Conservation (phyloP, 1,140 invertebrate genomes). For the Prorops nasuta region DNA sequence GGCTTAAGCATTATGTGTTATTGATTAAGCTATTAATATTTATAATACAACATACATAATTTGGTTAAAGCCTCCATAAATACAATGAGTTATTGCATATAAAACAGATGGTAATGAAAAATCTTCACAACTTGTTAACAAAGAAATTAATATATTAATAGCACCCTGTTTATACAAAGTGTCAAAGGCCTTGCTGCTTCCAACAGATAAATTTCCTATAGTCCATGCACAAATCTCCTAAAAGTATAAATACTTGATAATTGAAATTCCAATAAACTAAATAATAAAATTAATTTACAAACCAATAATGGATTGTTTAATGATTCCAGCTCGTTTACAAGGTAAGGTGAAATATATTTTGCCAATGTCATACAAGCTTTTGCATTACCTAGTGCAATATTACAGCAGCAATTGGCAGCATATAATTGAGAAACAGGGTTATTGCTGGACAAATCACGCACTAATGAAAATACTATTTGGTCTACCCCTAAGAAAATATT, state of each 20-base stretch:
- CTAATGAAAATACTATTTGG: constrained; percentile 35
- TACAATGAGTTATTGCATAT: constrained; percentile 38
- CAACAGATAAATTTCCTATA: constrained; percentile 44
- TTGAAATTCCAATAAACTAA: not conserved
- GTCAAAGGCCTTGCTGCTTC: constrained; percentile 33
- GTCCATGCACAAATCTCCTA: constrained; percentile 50
- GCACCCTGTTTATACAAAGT: constrained; percentile 42
- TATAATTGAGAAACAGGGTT: constrained; percentile 39
- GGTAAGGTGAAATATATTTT: constrained; percentile 43
- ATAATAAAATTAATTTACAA: not conserved
- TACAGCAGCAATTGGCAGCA: constrained; percentile 51
- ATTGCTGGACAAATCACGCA: constrained; percentile 43
- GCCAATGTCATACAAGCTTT: constrained; percentile 41
- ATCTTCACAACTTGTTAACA: constrained; percentile 33
- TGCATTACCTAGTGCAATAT: constrained; percentile 47
- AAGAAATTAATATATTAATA: constrained; percentile 34
- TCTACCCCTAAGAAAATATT: constrained; percentile 42
- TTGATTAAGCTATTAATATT: too few relatives aligned
- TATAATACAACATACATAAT: constrained; percentile 37
- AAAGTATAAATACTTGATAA: constrained; percentile 5
- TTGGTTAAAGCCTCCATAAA: constrained; percentile 25
- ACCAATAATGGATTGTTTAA: constrained; percentile 35
- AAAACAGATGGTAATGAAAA: constrained; percentile 32
- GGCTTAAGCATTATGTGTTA: too few relatives aligned
- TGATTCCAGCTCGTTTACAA: constrained; percentile 43